phyloP scores from a whole-genome alignment of 1,140 invertebrate species.

The Diploscapter pachys region DNA sequence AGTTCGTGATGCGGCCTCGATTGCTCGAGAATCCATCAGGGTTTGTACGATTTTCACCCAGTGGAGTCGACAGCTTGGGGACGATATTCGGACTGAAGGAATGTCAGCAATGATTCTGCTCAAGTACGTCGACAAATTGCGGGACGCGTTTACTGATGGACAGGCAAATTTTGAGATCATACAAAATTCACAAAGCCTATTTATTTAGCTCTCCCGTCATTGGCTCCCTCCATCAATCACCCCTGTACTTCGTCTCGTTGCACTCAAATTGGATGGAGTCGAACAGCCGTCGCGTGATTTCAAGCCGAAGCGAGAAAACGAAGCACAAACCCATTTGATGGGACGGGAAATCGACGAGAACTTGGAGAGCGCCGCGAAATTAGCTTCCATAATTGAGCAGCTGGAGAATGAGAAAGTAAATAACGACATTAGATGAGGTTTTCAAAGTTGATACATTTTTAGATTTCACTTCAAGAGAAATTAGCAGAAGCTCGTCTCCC shows the following conservation, averaged over 20 bases:
- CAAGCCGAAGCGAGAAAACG: too few species aligned
- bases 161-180: background rate
- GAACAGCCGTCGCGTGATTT: too few species aligned
- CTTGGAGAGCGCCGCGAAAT: too few species aligned
- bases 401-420: too few species aligned
- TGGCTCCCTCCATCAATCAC: conserved; percentile 38
- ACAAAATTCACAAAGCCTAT: background rate
- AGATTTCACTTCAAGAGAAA: too few species aligned
- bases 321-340: too few species aligned
- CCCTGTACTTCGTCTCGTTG: conserved; percentile 32
- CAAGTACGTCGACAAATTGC: conserved; percentile 5
- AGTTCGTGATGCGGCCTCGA: conserved; percentile 34
- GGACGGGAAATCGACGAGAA: too few species aligned
- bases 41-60: conserved; percentile 38
- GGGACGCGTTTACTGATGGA: conserved; percentile 1
- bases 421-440: too few species aligned
- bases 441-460: too few species aligned
- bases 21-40: conserved; percentile 38
- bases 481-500: too few species aligned
- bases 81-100: background rate
- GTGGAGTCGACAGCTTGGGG: conserved; percentile 36
- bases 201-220: conserved; percentile 22
- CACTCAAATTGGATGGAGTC: conserved; percentile 17
- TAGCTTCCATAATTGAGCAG: too few species aligned
- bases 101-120: conserved; percentile 15